Evolutionary conservation across 1,140 invertebrate species (phyloP), one percentile per base, ranked within the genome.

Genomic region (Cecropterus lyciades): DNA sequence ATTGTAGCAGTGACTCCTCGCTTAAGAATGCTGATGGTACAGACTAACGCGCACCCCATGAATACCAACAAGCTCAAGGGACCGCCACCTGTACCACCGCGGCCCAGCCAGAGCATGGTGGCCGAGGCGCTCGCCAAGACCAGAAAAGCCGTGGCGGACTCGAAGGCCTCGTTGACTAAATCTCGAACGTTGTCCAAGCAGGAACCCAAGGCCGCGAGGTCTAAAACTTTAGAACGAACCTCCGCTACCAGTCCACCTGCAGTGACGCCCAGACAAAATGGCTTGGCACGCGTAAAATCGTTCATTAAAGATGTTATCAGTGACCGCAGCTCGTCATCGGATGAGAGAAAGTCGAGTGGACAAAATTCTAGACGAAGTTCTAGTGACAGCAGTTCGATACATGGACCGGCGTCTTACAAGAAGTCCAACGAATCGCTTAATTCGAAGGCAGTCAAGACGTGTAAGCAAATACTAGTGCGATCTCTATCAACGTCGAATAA

Each of bases 31-130:
- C 78, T 92, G 79, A 92, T 92, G 87, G 86, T 92, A 73, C 88
- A 92, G 69, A 89, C 75, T 33, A 92, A 89, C 73, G 72, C 85
- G 11, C 89, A 89, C 71, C 89, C 88, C 65, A 89, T 89, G 85
- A 91, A 92, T 79, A 83, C 76, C 72, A 84, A 65, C 64, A 91
- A 91, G 76, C 73, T 91, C 43, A 89, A 89, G 75, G 94, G 95
- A 64, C 95, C 95, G 42, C 95, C 95, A 46, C 95, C 95, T 60
- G 95, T 96, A 48, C 95, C 95, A n/a, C 95, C 95, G 17, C 88
- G 95, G 59, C 95, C 95, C 11, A 95, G 94, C 77, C 93, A 95
- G 77, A 94, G 93, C 78, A 90, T 95, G 74, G 94, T 95, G 33
- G 94, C 94, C 1, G 95, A 96, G 81, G 95, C 95, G 6, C 88